Base-by-base conservation (phyloP, 2,888 invertebrate genomes). In the Scaptomyza polygonia region DNA sequence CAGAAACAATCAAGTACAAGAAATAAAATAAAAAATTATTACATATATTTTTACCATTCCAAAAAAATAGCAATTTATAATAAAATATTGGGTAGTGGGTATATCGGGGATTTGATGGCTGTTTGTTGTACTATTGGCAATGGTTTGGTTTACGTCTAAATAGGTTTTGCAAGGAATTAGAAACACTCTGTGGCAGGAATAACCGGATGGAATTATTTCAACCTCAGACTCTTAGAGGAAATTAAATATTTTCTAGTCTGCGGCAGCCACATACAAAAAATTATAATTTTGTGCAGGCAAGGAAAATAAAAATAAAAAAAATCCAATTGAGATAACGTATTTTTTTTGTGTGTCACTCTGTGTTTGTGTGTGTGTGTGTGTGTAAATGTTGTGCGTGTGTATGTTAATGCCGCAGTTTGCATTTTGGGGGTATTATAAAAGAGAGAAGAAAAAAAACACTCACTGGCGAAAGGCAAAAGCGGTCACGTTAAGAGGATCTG, bases 161-260 rank as follows among this genome's bases (percentile, higher is more conserved):
- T 82, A 71, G 82, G 72, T 76, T 81, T 68, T 66, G 56, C 42
- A 12, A 51, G 63, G 61, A 77, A 82, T 85, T 87, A 85, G 73
- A 71, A 87, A 82, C 83, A 85, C 68, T 65, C 68, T 47, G 66
- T 65, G 65, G 56, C 68, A 64, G 73, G 74, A 84, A 76, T 78
- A 84, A 70, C 87, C 89, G 85, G 89, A 86, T 80, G 87, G 89
- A 89, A 88, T 86, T 88, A 89, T 78, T 75, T 68, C 68, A 58
- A 78, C 51, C 51, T 80, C 80, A 76, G 67, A 62, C 34, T 69
- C 72, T 72, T 56, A 59, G 51, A 86, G 86, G 86, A 86, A 86
- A 86, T 86, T 86, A 89, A 86, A 86, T 86, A 88, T 86, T 89
- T 86, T 77, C 80, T 80, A 79, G 83, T 79, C 69, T 78, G 86